Conservation (phyloP, 2,888 invertebrate genomes). For the Chrysotoxum bicinctum region DNA sequence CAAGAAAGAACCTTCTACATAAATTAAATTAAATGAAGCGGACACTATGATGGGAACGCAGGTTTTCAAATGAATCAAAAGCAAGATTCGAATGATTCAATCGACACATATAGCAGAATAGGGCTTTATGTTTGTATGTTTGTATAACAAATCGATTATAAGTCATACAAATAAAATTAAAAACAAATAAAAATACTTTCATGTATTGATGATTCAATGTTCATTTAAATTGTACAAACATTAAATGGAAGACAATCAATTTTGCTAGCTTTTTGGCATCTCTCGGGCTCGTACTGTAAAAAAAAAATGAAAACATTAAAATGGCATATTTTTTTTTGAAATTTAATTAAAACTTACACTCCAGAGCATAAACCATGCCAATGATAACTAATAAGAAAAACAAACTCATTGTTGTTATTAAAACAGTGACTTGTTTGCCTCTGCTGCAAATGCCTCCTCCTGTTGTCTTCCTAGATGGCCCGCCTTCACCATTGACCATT, state of each 20-base stretch:
- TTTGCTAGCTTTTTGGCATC: constrained; percentile 80
- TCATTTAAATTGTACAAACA: constrained; percentile 15
- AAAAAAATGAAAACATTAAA: constrained; percentile 51
- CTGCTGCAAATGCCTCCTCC: constrained; percentile 89
- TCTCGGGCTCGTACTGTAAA: constrained; percentile 83
- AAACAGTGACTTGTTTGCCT: constrained; percentile 90
- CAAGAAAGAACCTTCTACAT: neutral
- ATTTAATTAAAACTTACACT: constrained; percentile 86
- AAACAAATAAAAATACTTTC: constrained; percentile 51
- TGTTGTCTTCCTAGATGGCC: constrained; percentile 84
- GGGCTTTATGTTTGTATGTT: neutral
- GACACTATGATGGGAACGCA: neutral
- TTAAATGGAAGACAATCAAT: constrained; percentile 2
- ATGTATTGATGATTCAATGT: constrained; percentile 36
- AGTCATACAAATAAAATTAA: constrained; percentile 7
- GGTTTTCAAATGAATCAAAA: neutral
- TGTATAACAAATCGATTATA: constrained; percentile 14
- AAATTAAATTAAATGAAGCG: neutral
- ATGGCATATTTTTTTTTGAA: neutral
- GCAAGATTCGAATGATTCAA: neutral
- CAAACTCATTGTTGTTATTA: constrained; percentile 91
- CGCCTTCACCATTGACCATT: constrained; percentile 89
- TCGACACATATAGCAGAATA: constrained; percentile 2
- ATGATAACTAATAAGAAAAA: constrained; percentile 91
- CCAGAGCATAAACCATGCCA: constrained; percentile 91